phyloP scores from a whole-genome alignment of 2,888 invertebrate species.

The Cephonodes hylas region DNA sequence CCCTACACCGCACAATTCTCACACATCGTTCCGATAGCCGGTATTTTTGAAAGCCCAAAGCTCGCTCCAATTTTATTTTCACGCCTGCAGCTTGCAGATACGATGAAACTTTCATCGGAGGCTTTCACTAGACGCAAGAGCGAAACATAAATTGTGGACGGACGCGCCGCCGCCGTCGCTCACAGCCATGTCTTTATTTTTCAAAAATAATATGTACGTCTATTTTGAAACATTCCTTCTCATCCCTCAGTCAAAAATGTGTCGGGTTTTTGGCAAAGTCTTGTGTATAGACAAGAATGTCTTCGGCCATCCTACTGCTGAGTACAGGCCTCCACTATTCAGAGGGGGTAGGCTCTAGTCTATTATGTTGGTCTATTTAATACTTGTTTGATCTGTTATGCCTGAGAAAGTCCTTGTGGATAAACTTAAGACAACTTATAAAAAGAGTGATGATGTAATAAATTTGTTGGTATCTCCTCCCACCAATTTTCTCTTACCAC shows the following conservation, averaged over 20 bases:
- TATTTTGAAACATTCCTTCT: conserved; percentile 13
- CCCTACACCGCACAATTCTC: background rate
- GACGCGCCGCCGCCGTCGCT: conserved; percentile 22
- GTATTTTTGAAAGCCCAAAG: conserved; percentile 59
- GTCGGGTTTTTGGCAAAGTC: background rate
- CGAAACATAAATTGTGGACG: conserved; percentile 46
- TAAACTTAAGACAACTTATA: too few relatives aligned
- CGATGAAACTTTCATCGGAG: conserved; percentile 74
- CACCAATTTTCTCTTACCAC: too few relatives aligned
- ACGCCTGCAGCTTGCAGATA: conserved; percentile 75
- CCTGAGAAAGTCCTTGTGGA: too few relatives aligned
- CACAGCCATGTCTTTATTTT: conserved; percentile 23
- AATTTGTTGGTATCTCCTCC: too few relatives aligned
- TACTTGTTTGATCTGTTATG: too few relatives aligned
- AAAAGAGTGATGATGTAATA: too few relatives aligned
- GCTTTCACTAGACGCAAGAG: conserved; percentile 63
- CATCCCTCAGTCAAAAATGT: background rate
- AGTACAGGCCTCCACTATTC: too few relatives aligned
- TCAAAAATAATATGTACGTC: conserved; percentile 27
- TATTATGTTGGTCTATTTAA: too few relatives aligned
- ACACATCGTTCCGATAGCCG: conserved; percentile 30
- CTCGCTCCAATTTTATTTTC: conserved; percentile 71
- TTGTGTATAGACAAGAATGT: background rate
- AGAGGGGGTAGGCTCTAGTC: too few relatives aligned
- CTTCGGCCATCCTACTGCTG: too few relatives aligned